Evolutionary conservation across 2,888 invertebrate genomes (phyloP).

Genomic region (Pammene fasciana): DNA sequence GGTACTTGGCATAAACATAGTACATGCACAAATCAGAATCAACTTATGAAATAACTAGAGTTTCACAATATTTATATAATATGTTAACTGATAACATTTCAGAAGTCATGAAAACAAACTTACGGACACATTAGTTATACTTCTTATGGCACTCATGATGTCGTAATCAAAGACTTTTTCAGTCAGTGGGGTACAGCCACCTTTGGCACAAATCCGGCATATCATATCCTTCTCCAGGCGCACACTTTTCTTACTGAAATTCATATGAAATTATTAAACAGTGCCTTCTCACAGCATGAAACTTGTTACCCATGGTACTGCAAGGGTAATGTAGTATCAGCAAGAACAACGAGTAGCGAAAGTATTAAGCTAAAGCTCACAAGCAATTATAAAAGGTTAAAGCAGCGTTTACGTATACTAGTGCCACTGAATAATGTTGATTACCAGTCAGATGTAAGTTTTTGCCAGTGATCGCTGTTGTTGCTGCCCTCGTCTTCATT

Average conservation of each 20-base stretch:
- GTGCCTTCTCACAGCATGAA: background rate
- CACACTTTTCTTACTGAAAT: constrained; percentile 60
- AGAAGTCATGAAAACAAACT: constrained; percentile 45
- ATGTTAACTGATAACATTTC: too few relatives aligned
- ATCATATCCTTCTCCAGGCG: constrained; percentile 67
- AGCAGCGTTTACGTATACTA: background rate
- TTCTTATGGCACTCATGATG: constrained; percentile 69
- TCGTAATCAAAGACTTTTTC: constrained; percentile 69
- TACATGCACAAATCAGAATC: too few relatives aligned
- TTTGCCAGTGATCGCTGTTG: constrained; percentile 70
- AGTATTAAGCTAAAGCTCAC: constrained; percentile 17
- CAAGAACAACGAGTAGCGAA: constrained; percentile 7
- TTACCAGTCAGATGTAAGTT: constrained; percentile 60
- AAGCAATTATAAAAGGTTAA: background rate
- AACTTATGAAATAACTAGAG: too few relatives aligned
- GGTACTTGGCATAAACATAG: too few relatives aligned
- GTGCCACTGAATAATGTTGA: background rate
- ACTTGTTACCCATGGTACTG: background rate
- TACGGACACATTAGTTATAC: constrained; percentile 70
- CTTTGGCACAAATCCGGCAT: constrained; percentile 73
- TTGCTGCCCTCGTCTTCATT: constrained; percentile 54
- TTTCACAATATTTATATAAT: too few relatives aligned
- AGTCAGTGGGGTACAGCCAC: constrained; percentile 67
- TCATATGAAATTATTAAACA: background rate
- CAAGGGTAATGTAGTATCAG: background rate